Evolutionary conservation across 1,140 invertebrate species (phyloP), one percentile per base, ranked within the genome.

Genomic region (Drosophila santomea): DNA sequence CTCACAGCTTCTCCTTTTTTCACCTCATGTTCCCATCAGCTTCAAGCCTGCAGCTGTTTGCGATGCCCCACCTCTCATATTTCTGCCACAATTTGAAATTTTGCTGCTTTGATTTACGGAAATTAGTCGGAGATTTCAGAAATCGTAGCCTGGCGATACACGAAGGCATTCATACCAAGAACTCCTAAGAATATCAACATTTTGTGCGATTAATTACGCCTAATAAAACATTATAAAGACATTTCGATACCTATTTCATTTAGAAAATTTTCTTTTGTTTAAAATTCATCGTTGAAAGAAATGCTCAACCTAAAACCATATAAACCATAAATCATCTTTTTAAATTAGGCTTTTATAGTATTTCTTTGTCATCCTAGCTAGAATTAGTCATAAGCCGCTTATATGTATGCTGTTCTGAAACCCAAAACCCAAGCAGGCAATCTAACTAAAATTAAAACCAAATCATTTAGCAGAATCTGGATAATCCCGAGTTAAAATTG

Each of bases 81-180:
- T 85, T 73, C 68, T 85, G 80, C 66, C 81, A 68, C 58, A 84
- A 68, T 84, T 85, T 77, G 55, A 77, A 80, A 72, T 80, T 88
- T 88, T 82, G 83, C 45, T 63, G 84, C 67, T 77, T 86, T 83
- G 75, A 83, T 83, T 89, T 77, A 79, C 71, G 64, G 69, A 76
- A 86, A 86, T 88, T 88, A 83, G 83, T 68, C 74, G 61, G 54
- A 25, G 23, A 62, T 62, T 62, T 32, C 14, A 7, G n/a, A 51
- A 51, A 35, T 15, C 25, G 47, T 10, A 15, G 6, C 7, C 14
- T n/a, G 11, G 0, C 23, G 1, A 10, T 28, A 48, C 1, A n/a
- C 23, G 17, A 12, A 3, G 3, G 8, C 32, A 32, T 4, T 32
- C 6, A 28, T 28, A n/a, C 23, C 11, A 47, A 7, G 44, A 5